phyloP scores from a whole-genome alignment of 2,888 invertebrate species.

The Campopleginae sp. region DNA sequence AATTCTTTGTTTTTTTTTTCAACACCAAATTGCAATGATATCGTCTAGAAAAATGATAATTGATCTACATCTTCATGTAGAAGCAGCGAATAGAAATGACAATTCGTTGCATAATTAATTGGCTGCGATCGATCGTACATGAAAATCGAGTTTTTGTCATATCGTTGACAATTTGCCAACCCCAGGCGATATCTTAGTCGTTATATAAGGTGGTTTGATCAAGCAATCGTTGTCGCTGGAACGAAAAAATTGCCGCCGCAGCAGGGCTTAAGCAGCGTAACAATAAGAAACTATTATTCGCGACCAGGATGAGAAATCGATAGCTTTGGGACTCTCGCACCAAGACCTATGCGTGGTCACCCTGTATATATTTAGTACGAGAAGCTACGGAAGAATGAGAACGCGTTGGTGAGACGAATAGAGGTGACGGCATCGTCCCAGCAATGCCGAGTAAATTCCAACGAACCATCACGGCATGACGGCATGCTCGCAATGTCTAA shows the following conservation, averaged over 20 bases:
- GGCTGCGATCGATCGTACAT: background rate
- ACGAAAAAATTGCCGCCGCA: no score
- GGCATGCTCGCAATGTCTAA: slow-evolving; percentile 83
- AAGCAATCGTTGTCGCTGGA: background rate
- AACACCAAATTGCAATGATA: no score
- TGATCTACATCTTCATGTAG: no score
- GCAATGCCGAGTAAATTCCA: slow-evolving; percentile 80
- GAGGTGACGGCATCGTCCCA: slow-evolving; percentile 62
- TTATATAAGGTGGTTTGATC: background rate
- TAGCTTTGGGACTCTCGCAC: background rate
- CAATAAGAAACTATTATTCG: background rate
- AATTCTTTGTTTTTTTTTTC: no score
- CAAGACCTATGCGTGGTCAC: background rate
- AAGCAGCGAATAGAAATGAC: background rate
- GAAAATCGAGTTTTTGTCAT: background rate
- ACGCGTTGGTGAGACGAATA: slow-evolving; percentile 46
- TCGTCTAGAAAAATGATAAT: no score
- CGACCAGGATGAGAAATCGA: background rate
- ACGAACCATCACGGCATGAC: slow-evolving; percentile 79
- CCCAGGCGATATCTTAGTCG: background rate
- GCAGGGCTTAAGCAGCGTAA: background rate
- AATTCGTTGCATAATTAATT: background rate
- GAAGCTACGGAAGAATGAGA: background rate
- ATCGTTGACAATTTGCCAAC: background rate
- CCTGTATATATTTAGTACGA: background rate